Evolutionary conservation across 37 sponge, comb jelly and placozoan genomes (phyloP), one percentile per base, ranked within the genome.

Genomic region (Cladorhizidae sp.): DNA sequence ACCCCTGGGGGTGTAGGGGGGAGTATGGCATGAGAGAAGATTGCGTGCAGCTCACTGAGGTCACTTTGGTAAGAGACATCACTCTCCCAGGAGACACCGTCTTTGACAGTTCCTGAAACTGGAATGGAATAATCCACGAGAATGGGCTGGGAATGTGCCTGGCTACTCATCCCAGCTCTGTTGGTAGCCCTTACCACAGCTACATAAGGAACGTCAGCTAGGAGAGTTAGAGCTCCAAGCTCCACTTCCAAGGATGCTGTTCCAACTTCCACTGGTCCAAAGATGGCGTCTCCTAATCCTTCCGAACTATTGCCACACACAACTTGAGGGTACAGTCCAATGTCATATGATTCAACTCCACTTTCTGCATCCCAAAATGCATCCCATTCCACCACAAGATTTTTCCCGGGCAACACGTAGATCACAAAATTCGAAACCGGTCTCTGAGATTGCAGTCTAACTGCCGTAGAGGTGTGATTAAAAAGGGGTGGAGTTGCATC

Each of bases 61-160:
- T 77, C 80, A 58, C 88, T 88, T 40, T 94, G 95, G 67, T 73
- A 94, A 29, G 71, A 75, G 0, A 64, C 55, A 67, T 94, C 95
- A 56, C 49, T 61, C 37, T 88, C 74, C 95, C 95, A 94, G n/a
- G 33, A 32, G 0, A 57, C 3, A 45, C 95, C 95, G 73, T 94
- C 95, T 49, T 88, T 87, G 55, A 94, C 80, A 31, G 32, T 65
- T 33, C 95, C 95, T 41, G 74, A 40, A 2, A 81, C 18, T 0
- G 82, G 83, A 0, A 11, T 18, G 41, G 28, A 3, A 1, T 22
- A 0, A 59, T 87, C 84, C 0, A 88, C 51, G 63, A 91, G 21
- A 57, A 94, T 55, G 5, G 95, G 92, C 25, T 78, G 38, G 36
- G 85, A 81, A 73, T 77, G 64, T 0, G 28, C 83, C 17, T 31